phyloP scores from a whole-genome alignment of 2,113 vertebrate genomes.

The Mesitornis unicolor region DNA sequence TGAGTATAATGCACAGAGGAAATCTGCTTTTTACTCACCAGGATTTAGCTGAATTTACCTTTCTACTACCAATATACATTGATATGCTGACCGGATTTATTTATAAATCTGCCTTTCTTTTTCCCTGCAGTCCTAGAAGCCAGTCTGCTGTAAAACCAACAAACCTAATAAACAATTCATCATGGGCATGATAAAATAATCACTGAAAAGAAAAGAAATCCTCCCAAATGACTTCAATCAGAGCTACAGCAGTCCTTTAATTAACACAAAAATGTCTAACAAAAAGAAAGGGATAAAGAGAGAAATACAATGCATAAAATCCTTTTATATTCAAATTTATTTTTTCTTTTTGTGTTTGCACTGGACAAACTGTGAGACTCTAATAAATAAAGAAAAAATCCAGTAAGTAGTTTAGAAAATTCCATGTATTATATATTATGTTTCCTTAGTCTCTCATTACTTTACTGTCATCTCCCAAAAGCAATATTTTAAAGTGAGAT shows the following conservation, averaged over 20 bases:
- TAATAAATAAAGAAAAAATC: not conserved
- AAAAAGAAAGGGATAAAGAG: not conserved
- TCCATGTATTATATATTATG: not conserved
- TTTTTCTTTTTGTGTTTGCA: not conserved
- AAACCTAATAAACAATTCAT: slow-evolving; percentile 21
- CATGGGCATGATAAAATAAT: slow-evolving; percentile 19
- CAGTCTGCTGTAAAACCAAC: not conserved
- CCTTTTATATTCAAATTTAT: not conserved
- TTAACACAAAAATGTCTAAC: not conserved
- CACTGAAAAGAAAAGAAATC: slow-evolving; percentile 27
- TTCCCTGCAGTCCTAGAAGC: not conserved
- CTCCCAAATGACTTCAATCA: not conserved
- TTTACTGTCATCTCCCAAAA: not conserved
- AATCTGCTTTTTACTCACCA: not conserved
- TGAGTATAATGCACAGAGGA: not conserved
- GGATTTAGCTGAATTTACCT: not conserved
- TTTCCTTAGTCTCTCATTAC: not conserved
- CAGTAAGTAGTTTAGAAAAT: not conserved
- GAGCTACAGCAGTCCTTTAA: not conserved
- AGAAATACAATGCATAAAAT: not conserved
- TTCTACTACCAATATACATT: not conserved
- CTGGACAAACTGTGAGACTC: not conserved
- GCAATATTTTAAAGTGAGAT: not conserved
- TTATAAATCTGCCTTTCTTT: not conserved
- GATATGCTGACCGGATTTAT: not conserved